Evolutionary conservation across 2,888 invertebrate species (phyloP), one percentile per base, ranked within the genome.

Genomic region (Nasonia oneida): DNA sequence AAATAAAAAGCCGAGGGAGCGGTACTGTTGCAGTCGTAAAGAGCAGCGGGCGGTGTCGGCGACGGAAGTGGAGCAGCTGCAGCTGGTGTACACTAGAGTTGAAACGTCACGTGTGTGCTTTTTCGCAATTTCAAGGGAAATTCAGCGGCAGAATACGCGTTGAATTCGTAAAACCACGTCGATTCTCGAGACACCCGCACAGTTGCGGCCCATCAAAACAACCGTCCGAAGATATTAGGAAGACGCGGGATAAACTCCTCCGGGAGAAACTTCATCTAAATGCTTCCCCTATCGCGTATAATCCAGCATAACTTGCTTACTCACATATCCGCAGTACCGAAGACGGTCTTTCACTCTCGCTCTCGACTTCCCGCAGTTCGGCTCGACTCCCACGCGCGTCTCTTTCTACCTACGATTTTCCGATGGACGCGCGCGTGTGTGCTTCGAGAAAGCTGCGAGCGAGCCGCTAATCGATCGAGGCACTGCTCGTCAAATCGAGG

Each of bases 391-490:
- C 39, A 73, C 29, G 71, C 53, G 70, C 29, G 50, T 10, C 8
- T 29, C 37, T 2, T 71, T 78, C 83, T 74, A 42, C 42, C 23
- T 29, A 47, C 70, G 39, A 29, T 23, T 77, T 76, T 53, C 53
- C 29, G 64, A 47, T 47, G 47, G 5, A 29, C 29, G 29, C 29
- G 29, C 29, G 81, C 2, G 14, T 29, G 23, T 33, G 10, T 64
- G 29, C 14, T 10, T 15, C 67, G 67, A 76, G 61, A 47, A 78
- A 73, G 14, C 18, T 15, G 4, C 8, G 39, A 74, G 29, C 39
- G 53, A 74, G 29, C 39, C 23, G 14, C 70, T 50, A 79, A 78
- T 79, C 84, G 84, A 78, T 84, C 76, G 73, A 50, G 50, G 23
- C 39, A 23, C 33, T 18, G 74, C 33, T 33, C 64, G 33, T 47